A percentile compares a stretch with the other conserved stretches of the same genome.
phyloP scores from a whole-genome alignment of 2,113 vertebrate species.

The Choloepus hoffmanni region DNA sequence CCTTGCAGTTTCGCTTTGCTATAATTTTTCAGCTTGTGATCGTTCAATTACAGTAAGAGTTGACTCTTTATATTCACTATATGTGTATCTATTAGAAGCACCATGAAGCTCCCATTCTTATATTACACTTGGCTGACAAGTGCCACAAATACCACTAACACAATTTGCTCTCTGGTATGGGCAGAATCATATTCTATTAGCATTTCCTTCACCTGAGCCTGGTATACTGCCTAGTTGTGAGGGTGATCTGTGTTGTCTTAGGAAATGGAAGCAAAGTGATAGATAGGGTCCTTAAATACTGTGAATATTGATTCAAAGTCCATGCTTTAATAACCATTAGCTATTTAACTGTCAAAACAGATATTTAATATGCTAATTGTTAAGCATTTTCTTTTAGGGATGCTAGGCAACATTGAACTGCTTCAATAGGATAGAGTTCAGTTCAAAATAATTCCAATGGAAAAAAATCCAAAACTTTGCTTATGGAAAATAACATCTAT shows the following conservation, averaged over 20 bases:
- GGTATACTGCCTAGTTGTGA: background rate
- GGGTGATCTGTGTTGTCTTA: background rate
- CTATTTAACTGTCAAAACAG: slow-evolving; percentile 38
- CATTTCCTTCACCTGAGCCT: background rate
- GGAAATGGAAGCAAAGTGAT: background rate
- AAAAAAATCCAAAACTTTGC: background rate
- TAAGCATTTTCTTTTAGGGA: background rate
- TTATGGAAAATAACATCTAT: background rate
- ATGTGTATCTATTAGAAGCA: background rate
- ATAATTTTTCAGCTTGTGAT: background rate
- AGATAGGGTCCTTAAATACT: background rate
- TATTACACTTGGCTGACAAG: slow-evolving; percentile 6
- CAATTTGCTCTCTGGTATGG: background rate
- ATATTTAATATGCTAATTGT: background rate
- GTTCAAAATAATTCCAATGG: background rate
- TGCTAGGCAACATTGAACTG: background rate
- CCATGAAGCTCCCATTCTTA: background rate
- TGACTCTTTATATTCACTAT: background rate
- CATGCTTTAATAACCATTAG: background rate
- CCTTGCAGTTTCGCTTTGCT: background rate
- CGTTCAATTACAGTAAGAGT: background rate
- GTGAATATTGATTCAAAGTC: background rate
- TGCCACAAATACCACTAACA: background rate
- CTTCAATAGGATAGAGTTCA: background rate
- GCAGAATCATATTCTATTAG: background rate